These are phyloP conservation scores for Sula dactylatra DNA, from an alignment of 2,113 vertebrate genomes.

Conservation along the genomic window DNA sequence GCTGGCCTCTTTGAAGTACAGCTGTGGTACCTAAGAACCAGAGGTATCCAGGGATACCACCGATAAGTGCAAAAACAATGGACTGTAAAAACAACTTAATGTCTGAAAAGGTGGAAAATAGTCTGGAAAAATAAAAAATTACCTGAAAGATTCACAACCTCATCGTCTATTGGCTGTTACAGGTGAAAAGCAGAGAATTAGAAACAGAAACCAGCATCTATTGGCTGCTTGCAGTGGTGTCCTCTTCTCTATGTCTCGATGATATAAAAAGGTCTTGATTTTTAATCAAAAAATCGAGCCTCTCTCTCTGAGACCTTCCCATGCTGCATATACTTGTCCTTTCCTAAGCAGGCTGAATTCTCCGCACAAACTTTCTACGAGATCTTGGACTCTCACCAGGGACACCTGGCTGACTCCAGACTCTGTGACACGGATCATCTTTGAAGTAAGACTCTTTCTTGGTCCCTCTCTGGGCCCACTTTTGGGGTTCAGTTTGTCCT, in stretches of 20 bases:
- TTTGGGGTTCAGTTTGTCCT: neutral
- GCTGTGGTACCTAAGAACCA: neutral
- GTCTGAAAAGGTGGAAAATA: neutral
- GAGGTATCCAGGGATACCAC: neutral
- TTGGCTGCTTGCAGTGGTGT: neutral
- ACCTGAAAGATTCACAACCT: neutral
- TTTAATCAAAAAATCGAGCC: neutral
- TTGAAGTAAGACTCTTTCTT: neutral
- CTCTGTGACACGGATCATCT: neutral
- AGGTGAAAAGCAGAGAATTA: neutral
- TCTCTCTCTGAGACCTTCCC: neutral
- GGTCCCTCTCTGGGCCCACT: neutral
- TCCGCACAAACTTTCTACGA: fast-evolving
- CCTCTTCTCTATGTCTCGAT: neutral
- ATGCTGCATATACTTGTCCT: neutral
- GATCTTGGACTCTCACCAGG: neutral
- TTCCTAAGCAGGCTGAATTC: neutral
- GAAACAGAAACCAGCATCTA: neutral
- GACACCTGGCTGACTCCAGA: neutral
- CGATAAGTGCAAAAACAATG: too few species aligned
- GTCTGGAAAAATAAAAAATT: neutral
- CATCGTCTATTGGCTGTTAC: neutral
- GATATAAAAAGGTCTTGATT: neutral
- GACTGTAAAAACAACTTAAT: neutral
- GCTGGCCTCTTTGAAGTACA: neutral